Conservation (phyloP, 2,888 invertebrate species). For the Aphrophora alni region DNA sequence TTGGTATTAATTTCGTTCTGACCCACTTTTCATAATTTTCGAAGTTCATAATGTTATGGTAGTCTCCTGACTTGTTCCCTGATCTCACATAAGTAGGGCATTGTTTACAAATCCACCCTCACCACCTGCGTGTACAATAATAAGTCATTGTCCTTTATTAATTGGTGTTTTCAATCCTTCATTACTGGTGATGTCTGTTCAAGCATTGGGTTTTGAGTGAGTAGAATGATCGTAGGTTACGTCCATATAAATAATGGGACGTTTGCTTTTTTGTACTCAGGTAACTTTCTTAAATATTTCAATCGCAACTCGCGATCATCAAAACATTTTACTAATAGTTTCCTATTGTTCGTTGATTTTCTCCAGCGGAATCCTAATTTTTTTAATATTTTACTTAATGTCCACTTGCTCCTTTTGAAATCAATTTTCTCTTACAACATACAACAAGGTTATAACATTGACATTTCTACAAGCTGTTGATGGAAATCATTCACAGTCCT, state of each 20-base stretch:
- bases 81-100: neutral
- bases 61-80: neutral
- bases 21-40: constrained; percentile 21
- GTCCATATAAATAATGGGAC: constrained; percentile 23
- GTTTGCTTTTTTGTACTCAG: constrained; percentile 9
- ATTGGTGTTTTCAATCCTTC: no score
- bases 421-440: neutral
- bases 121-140: constrained; percentile 15
- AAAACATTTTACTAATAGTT: neutral
- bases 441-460: neutral
- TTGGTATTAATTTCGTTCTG: neutral
- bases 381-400: neutral
- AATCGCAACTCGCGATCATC: neutral
- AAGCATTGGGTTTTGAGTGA: neutral
- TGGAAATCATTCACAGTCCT: constrained; percentile 6
- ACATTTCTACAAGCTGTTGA: neutral
- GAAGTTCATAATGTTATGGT: neutral
- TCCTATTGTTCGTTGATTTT: neutral
- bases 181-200: no score
- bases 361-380: neutral
- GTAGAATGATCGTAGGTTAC: constrained; percentile 17
- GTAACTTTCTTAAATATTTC: neutral
- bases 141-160: neutral
- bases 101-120: constrained; percentile 8
- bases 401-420: neutral